Evolutionary conservation across 2,797 vertebrate species (phyloP), one percentile per base, ranked within the genome.

Genomic region (Tokudaia muenninki): DNA sequence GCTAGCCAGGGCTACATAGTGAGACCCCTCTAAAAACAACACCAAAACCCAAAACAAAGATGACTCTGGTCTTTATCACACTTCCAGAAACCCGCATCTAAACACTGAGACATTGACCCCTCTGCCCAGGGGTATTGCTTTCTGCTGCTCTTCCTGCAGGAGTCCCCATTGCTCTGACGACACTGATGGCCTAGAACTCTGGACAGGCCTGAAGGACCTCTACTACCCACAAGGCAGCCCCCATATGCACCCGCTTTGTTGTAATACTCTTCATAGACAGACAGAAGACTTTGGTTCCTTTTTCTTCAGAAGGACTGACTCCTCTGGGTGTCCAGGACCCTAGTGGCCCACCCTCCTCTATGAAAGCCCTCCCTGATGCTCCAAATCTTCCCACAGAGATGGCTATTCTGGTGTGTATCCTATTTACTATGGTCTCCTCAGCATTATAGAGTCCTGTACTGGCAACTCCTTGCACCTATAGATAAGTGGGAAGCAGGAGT

Each of bases 401-500:
- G 98, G 99, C 99, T 94, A 99, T 99, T 98, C 98, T 99, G 98
- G 98, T 99, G 94, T 99, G 99, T 0, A 98, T 99, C 93, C 99
- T 99, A 24, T 26, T 98, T 99, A 99, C 94, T 98, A 98, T 0
- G 99, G 98, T 17, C 55, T 81, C 59, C 79, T 41, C n/a, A 16
- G 22, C 7, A 99, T 99, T 63, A 97, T 99, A 97, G 98, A 99
- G 98, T 99, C 98, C 96, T 98, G 98, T 86, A 99, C 98, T 0
- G 99, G 98, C 70, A 99, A 98, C 94, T 21, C 4, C 96, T 11
- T 63, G 57, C 9, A 29, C 81, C 52, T 81, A n/a, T 55, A 34
- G 78, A 19, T 19, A 34, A 21, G 34, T n/a, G 50, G 21, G 34
- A 55, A 9, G 19, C 31, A 80, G 21, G 29, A 78, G 16, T n/a